Base-by-base conservation (phyloP, 2,888 invertebrate species). In the Stenoptilia bipunctidactyla region DNA sequence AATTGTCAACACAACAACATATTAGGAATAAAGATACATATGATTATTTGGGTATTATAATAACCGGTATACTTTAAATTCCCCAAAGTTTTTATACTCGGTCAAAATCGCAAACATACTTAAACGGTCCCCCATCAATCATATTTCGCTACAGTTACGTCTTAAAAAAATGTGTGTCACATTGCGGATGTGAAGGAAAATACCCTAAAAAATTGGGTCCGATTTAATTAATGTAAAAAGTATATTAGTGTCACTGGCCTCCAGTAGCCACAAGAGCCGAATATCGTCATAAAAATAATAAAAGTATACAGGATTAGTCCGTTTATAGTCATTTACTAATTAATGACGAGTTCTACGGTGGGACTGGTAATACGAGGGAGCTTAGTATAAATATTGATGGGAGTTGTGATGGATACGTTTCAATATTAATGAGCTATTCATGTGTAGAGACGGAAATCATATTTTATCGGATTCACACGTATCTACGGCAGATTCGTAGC, bases 61-160 rank as follows among this genome's bases (percentile, higher is more conserved):
- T n/a, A n/a, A n/a, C n/a, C n/a, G n/a, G n/a, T n/a, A n/a, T n/a
- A n/a, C n/a, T n/a, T n/a, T n/a, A n/a, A n/a, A n/a, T n/a, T n/a
- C n/a, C n/a, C n/a, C 20, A 8, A 8, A 20, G 20, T 20, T 5
- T 20, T 20, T 20, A 20, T 20, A 3, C 20, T 4, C 30, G 12
- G 30, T 3, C 12, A 56, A 53, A 56, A 58, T 64, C 63, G 58
- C 66, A 65, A 62, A 68, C 57, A 20, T 63, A 61, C 62, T 69
- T 63, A 66, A 70, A 61, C 69, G 72, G 74, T 68, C 13, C 34
- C 13, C 2, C 34, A 83, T 83, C 80, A 79, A 83, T 83, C 80
- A 83, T 75, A 74, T 74, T 73, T 65, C 60, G 75, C 77, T 75
- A 83, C 80, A 82, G 80, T 82, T 82, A 80, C 62, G 63, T 68